Evolutionary conservation across 2,113 vertebrate genomes (phyloP), one percentile per base, ranked within the genome.

Genomic region (Melierax canorus): DNA sequence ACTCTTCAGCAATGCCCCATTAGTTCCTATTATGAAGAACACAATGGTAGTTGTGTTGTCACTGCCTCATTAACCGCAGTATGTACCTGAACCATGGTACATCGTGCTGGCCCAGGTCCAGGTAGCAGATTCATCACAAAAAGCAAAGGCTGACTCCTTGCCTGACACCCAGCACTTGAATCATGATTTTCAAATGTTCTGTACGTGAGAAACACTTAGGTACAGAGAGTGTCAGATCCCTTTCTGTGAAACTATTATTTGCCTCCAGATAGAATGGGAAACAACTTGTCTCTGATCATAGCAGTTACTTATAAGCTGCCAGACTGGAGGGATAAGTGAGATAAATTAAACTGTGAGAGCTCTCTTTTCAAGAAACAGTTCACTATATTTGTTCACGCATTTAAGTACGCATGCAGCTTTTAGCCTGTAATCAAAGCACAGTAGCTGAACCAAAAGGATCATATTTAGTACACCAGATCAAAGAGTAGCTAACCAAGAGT

Each of bases 311-410:
- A 97, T 88, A 95, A 97, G 93, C 95, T 97, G 96, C 94, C 89
- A 96, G 97, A 94, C 96, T 95, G 89, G 94, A 97, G 92, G 95
- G 96, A 74, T 96, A 97, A 97, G 96, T 97, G 96, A 98, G 96
- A 97, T 88, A 96, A 98, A 97, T 97, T 94, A 97, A 98, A 95
- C 88, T 32, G 93, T 29, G 93, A 97, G 94, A 82, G 45, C 85
- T 93, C 0, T 51, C 92, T 95, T 96, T 97, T 95, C 92, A 96
- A 95, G 93, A 97, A 94, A 92, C 93, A 78, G 95, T 59, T 97
- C 92, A 68, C 92, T 97, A 16, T 91, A 88, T 97, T 97, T 97
- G 95, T 91, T 96, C 95, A 67, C 2, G 30, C 74, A 13, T 83
- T 94, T 85, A 72, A 97, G 95, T 75, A 90, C 73, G 6, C 51